Conservation (phyloP, 37 sponge, comb jelly and placozoan species). For the Tethya wilhelma region DNA sequence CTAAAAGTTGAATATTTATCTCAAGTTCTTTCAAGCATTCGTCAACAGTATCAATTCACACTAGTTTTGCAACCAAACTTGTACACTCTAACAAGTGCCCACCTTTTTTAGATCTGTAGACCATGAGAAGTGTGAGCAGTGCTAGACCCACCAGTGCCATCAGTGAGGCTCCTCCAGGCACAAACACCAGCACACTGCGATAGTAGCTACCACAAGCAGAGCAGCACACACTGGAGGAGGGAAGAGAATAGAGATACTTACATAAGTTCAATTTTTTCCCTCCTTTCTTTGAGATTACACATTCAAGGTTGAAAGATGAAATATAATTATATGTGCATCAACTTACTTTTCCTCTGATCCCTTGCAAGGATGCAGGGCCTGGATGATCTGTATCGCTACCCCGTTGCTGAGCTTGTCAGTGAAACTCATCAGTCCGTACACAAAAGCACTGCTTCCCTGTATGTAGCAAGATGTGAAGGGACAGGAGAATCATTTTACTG, state of each 20-base stretch:
- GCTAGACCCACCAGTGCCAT: slow-evolving; percentile 55
- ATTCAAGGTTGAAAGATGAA: too few species aligned
- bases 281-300: too few species aligned
- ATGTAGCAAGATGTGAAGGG: too few species aligned
- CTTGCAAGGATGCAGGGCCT: slow-evolving; percentile 85
- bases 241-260: not conserved
- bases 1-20: too few species aligned
- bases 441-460: slow-evolving; percentile 92
- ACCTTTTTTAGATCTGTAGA: too few species aligned
- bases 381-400: slow-evolving; percentile 82
- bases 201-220: slow-evolving; percentile 70
- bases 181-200: slow-evolving; percentile 70
- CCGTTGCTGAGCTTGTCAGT: slow-evolving; percentile 96
- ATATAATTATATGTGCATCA: not conserved
- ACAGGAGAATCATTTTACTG: too few species aligned
- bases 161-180: slow-evolving; percentile 76
- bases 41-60: too few species aligned
- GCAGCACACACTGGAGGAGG: slow-evolving; percentile 63
- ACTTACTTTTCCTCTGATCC: not conserved
- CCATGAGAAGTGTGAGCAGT: slow-evolving; percentile 14
- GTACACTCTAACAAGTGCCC: too few species aligned
- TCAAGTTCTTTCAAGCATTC: too few species aligned
- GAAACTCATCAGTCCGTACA: slow-evolving; percentile 97
- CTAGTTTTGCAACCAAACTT: too few species aligned
- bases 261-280: too few species aligned